A percentile compares a stretch with the other conserved stretches of the same genome.
Evolutionary conservation across 2,797 vertebrate species (phyloP).

Genomic region (Limosa lapponica): DNA sequence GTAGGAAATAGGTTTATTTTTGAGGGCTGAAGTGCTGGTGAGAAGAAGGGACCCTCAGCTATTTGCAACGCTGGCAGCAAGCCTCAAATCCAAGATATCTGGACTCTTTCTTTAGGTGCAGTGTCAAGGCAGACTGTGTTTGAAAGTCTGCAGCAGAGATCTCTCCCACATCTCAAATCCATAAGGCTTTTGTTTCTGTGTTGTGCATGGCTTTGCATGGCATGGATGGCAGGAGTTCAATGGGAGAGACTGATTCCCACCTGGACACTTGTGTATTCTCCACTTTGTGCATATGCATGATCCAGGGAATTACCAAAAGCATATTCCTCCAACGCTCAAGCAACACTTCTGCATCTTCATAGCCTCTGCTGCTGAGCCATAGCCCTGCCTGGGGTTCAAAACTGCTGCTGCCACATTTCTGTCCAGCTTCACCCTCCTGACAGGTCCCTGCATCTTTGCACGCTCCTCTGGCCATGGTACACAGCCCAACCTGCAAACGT

Average conservation of each 20-base stretch:
- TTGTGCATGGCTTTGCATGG: background rate
- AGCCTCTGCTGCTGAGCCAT: background rate
- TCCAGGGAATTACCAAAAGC: background rate
- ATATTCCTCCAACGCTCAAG: background rate
- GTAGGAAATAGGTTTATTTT: background rate
- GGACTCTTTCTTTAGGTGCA: background rate
- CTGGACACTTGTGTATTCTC: background rate
- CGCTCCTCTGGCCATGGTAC: background rate
- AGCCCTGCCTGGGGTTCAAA: background rate
- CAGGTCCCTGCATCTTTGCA: background rate
- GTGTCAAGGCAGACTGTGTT: background rate
- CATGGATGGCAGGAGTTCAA: background rate
- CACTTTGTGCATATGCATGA: background rate
- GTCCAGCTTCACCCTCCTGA: background rate
- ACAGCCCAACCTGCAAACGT: background rate
- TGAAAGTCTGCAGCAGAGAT: background rate
- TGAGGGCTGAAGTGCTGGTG: background rate
- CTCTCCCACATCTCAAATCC: background rate
- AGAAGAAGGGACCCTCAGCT: background rate
- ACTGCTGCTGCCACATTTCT: background rate
- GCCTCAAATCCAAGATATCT: background rate
- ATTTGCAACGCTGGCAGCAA: background rate
- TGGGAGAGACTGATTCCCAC: background rate
- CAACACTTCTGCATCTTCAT: background rate
- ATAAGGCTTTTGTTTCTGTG: background rate